Base-by-base conservation (phyloP, 2,888 invertebrate genomes). In the Coleophora flavipennella region DNA sequence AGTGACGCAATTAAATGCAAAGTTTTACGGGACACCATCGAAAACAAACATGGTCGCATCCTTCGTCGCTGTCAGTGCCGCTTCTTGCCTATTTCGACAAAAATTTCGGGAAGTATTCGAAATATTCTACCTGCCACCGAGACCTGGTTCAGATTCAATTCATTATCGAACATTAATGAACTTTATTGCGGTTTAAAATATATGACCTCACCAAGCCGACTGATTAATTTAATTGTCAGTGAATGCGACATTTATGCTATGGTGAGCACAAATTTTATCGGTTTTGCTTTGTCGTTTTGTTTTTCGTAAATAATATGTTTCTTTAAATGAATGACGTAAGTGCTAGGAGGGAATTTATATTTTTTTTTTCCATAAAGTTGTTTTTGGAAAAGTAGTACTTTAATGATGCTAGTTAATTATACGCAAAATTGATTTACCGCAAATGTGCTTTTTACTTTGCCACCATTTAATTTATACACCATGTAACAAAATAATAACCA, bases 141-240 rank as follows among this genome's bases (percentile, higher is more conserved):
- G 62, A 13, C 20, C 28, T 28, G 26, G 10, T 8, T 14, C 38
- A 29, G 31, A 61, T 67, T 73, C 75, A 80, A 81, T 83, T 80
- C 78, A 83, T 81, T 83, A 77, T 64, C 51, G 67, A 53, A 58
- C 62, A 74, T 78, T 77, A 77, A 73, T 66, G 69, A 72, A 56
- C 57, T 76, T 79, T 79, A 79, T 75, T 64, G 64, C 66, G 55
- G 60, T 47, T 53, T 55, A 49, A 62, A 67, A 74, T 80, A 78
- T 81, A 78, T 73, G 62, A 57, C 52, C 57, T 52, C 48, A 52
- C 55, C 50, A 41, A 44, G 48, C 49, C 55, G 56, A 53, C 66
- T 72, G 72, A 79, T 77, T 77, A 76, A 81, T 80, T 72, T 66
- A 71, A 72, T 62, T 63, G 65, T 65, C 59, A 64, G 62, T 70